Conservation (phyloP, 2,113 vertebrate species). For the Odocoileus virginianus region DNA sequence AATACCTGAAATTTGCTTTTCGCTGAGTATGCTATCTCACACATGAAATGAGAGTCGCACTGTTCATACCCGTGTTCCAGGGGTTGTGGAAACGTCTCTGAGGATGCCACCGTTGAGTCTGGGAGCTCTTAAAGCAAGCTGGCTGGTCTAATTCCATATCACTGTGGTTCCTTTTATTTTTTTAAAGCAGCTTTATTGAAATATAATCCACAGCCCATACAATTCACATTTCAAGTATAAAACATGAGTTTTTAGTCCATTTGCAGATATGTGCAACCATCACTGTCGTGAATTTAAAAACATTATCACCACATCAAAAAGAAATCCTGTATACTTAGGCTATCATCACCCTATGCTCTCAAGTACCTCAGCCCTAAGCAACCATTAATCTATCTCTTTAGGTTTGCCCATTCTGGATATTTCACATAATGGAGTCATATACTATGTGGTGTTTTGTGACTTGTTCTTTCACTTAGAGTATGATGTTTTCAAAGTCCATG, state of each 20-base stretch:
- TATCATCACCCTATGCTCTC: neutral
- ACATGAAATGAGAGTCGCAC: neutral
- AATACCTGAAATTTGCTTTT: neutral
- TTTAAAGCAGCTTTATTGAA: neutral
- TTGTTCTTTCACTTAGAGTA: neutral
- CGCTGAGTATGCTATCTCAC: neutral
- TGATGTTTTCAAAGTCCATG: neutral
- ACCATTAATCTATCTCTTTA: neutral
- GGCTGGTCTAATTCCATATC: neutral
- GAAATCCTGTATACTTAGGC: neutral
- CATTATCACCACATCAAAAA: neutral
- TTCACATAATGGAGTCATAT: neutral
- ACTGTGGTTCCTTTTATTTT: neutral
- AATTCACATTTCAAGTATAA: neutral
- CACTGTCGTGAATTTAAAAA: neutral
- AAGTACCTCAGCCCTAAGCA: neutral
- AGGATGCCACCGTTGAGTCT: neutral
- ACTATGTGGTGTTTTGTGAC: neutral
- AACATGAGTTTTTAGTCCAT: neutral
- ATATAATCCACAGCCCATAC: neutral
- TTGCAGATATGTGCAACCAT: neutral
- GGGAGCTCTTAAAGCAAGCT: neutral
- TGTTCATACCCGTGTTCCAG: neutral
- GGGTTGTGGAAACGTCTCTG: neutral
- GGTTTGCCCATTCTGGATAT: neutral